Conservation (phyloP, 1,140 invertebrate species). For the Drosophila orena region DNA sequence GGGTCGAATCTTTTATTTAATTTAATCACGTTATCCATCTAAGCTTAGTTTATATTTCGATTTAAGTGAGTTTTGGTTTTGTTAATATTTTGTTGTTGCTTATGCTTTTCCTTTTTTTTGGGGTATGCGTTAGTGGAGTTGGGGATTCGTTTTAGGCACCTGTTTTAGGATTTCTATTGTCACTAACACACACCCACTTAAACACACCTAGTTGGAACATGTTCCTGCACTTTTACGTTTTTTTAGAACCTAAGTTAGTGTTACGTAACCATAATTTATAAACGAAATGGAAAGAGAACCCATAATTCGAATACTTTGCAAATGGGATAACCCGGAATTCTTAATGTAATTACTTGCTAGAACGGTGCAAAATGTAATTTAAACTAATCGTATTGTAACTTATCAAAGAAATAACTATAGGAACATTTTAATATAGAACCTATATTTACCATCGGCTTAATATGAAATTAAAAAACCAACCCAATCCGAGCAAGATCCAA, state of each 20-base stretch:
- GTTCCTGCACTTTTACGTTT: conserved; percentile 71
- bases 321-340: conserved; percentile 7
- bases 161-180: conserved; percentile 63
- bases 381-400: conserved; percentile 46
- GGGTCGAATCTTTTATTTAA: conserved; percentile 16
- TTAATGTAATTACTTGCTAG: conserved; percentile 20
- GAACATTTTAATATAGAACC: conserved; percentile 12
- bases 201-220: conserved; percentile 65
- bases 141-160: conserved; percentile 59
- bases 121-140: conserved; percentile 41
- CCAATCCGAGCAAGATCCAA: conserved; percentile 55
- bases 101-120: conserved; percentile 44
- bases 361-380: conserved; percentile 56
- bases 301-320: conserved; percentile 39
- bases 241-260: conserved; percentile 44
- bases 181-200: conserved; percentile 57
- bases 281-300: conserved; percentile 2
- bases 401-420: conserved; percentile 18
- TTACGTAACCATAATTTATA: conserved; percentile 35
- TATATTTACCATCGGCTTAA: conserved; percentile 32
- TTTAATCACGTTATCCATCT: conserved; percentile 21
- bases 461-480: conserved; percentile 30
- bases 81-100: conserved; percentile 69
- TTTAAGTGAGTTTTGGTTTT: conserved; percentile 58
- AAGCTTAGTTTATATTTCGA: conserved; percentile 20